Evolutionary conservation across 1,140 invertebrate genomes (phyloP), one percentile per base, ranked within the genome.

Genomic region (Hesperophylax magnus): DNA sequence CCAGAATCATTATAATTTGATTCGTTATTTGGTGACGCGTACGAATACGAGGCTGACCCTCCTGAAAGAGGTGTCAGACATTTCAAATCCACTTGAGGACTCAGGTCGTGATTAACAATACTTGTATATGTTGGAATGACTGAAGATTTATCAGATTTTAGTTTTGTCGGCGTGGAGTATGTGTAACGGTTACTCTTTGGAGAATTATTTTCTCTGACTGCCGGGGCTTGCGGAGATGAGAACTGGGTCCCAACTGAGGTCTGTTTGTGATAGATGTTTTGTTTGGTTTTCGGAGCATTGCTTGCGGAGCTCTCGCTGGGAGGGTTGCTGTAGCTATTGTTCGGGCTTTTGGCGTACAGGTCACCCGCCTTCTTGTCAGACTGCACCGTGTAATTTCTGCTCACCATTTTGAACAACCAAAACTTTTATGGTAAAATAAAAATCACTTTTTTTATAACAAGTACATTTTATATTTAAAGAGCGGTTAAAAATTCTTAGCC

Each of bases 261-360:
- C 77, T 84, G 83, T 22, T 81, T 84, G 75, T 84, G 78, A 54
- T 84, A 77, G 20, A 84, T 84, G 31, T 81, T 84, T 54, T 84
- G 78, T 71, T 84, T 81, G 11, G 67, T 47, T 65, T 84, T 84
- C 9, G 72, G 7, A 15, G 53, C 15, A 20, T 74, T 65, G 24
- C 74, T 80, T n/a, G 79, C 56, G 8, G 56, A 47, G 9, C 20
- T 61, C 53, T 72, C 79, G n/a, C 34, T 78, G 47, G 60, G 22
- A 75, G 58, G 56, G 20, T 63, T 76, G 3, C 56, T 24, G 39
- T 56, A 47, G 27, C 22, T 39, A 52, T 82, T 81, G 67, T 81
- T 81, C 4, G 83, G 78, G 71, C 78, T 84, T 72, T 84, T 84
- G 15, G 78, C 74, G 31, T 82, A 80, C 15, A 79, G 77, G 15